phyloP scores from a whole-genome alignment of 92 coral and sea anemone genomes.

The Porites evermanni region DNA sequence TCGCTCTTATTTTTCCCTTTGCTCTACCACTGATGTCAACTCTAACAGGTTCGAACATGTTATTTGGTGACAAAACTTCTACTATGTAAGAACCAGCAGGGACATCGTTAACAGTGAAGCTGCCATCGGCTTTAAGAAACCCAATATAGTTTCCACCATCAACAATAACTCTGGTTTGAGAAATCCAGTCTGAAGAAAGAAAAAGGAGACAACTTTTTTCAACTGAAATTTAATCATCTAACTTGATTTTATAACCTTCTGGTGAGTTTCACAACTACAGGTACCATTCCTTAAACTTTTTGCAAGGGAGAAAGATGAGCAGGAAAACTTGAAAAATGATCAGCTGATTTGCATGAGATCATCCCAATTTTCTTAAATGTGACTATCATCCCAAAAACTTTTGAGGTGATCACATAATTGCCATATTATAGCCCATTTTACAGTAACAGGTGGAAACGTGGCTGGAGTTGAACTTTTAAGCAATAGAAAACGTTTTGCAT shows the following conservation, averaged over 20 bases:
- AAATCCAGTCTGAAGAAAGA: conserved; percentile 84
- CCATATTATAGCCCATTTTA: too few species aligned
- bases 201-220: not conserved
- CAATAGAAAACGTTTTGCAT: too few species aligned
- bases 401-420: too few species aligned
- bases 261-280: not conserved
- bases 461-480: too few species aligned
- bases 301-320: too few species aligned
- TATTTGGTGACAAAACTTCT: conserved; percentile 94
- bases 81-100: conserved; percentile 97
- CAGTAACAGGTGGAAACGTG: too few species aligned
- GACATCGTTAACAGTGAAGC: conserved; percentile 86
- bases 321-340: too few species aligned
- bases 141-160: conserved; percentile 96
- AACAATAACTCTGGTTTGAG: conserved; percentile 87
- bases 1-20: conserved; percentile 95
- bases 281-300: not conserved
- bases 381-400: too few species aligned
- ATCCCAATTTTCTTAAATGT: too few species aligned
- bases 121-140: conserved; percentile 91
- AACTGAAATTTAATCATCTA: not conserved
- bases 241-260: not conserved
- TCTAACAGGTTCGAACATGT: conserved; percentile 94
- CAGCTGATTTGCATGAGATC: too few species aligned
- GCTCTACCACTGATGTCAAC: conserved; percentile 97